Evolutionary conservation across 2,113 vertebrate genomes (phyloP), one percentile per base, ranked within the genome.

Genomic region (Cyprinodon tularosa): DNA sequence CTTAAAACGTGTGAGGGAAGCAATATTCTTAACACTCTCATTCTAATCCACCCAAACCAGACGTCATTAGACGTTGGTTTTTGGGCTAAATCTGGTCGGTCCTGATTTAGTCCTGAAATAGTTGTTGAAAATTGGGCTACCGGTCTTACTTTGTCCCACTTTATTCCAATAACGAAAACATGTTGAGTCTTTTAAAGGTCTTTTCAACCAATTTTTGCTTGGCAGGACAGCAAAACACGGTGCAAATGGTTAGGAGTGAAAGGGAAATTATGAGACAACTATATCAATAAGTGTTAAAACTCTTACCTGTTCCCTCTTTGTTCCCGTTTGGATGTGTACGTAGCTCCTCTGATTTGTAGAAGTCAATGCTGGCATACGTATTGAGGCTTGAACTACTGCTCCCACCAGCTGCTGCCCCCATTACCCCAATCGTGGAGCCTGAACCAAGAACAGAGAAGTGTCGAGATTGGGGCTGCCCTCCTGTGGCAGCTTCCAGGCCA

Each of bases 341-440:
- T 77, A 95, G 89, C 85, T 94, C 94, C 57, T 86, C 77, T 2
- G 92, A 93, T 84, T 94, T 95, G 88, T 95, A 95, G 90, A 96
- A 96, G 86, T 96, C 91, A 0, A 95, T 95, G 93, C 93, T 93
- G 82, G 95, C 93, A 0, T 96, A 96, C 4, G 91, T 94, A 76
- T 95, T 95, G 36, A 90, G 89, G 71, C 79, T 91, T 50, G 92
- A 92, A 85, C 75, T 76, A 84, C 69, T 65, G 66, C 68, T 69
- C 29, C 72, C 29, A 20, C 88, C 72, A 17, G 83, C 90, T n/a
- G 87, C 82, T 1, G 84, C 71, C 17, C 84, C 88, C 4, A 53
- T 70, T 10, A 71, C 80, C n/a, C 70, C 83, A 0, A 81, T 84
- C 20, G 81, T 86, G 11, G 89, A 76, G 36, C 88, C 88, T 17